Conservation (phyloP, 35 echinoderm and acorn worm species). For the Ophioderma brevispina region DNA sequence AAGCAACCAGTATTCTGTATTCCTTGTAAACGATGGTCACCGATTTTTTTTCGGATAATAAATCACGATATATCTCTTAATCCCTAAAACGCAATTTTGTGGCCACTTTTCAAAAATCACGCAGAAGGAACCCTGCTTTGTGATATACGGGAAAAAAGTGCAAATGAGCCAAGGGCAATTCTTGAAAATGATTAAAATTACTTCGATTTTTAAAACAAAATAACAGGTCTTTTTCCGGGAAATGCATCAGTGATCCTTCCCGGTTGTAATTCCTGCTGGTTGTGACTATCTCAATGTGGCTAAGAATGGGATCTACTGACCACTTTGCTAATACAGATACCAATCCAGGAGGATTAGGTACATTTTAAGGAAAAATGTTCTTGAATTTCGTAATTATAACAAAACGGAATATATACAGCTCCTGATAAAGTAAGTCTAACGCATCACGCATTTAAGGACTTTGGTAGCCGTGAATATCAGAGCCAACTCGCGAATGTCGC, state of each 20-base stretch:
- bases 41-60: neutral
- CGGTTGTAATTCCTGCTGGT: constrained; percentile 45
- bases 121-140: neutral
- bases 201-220: neutral
- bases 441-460: too few species aligned
- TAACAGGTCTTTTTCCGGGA: neutral
- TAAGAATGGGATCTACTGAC: constrained; percentile 46
- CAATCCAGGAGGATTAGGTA: constrained; percentile 76
- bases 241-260: constrained; percentile 80
- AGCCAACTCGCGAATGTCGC: too few species aligned
- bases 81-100: neutral
- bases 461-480: too few species aligned
- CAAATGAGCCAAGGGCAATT: neutral
- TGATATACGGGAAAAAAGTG: neutral
- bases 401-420: too few species aligned
- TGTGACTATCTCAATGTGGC: constrained; percentile 77
- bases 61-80: neutral
- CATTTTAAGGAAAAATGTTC: constrained; percentile 50
- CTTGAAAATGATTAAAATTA: neutral
- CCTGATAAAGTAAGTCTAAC: too few species aligned
- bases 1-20: too few species aligned
- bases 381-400: neutral
- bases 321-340: constrained; percentile 61
- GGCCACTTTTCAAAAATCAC: neutral
- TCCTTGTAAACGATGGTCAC: too few species aligned